phyloP scores from a whole-genome alignment of 2,113 vertebrate species.

The Pelecanoides urinatrix region DNA sequence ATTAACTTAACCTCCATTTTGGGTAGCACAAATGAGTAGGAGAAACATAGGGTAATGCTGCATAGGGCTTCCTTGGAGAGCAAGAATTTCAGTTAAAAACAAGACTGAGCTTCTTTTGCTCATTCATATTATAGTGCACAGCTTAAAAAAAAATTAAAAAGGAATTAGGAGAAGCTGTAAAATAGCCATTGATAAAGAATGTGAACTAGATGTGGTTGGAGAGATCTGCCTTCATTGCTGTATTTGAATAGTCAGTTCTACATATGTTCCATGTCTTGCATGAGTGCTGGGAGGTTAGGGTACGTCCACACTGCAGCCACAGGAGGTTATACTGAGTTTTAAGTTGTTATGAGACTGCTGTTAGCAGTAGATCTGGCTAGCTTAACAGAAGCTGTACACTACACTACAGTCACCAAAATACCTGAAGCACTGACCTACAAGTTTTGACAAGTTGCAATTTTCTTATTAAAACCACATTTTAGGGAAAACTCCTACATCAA shows the following conservation, averaged over 20 bases:
- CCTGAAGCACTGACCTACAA: background rate
- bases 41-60: background rate
- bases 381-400: background rate
- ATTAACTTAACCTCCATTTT: background rate
- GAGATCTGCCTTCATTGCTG: background rate
- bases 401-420: background rate
- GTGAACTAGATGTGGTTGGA: background rate
- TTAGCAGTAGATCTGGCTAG: background rate
- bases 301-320: background rate
- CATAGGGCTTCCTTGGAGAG: background rate
- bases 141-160: background rate
- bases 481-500: background rate
- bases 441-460: background rate
- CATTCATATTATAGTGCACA: background rate
- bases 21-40: background rate
- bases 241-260: background rate
- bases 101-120: accelerated
- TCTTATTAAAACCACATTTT: background rate
- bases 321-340: background rate
- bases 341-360: background rate
- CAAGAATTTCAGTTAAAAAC: background rate
- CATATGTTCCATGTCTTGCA: background rate
- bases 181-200: background rate
- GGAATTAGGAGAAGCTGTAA: background rate
- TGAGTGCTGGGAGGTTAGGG: background rate